phyloP scores from a whole-genome alignment of 2,113 vertebrate genomes.

The Nothoprocta perdicaria region DNA sequence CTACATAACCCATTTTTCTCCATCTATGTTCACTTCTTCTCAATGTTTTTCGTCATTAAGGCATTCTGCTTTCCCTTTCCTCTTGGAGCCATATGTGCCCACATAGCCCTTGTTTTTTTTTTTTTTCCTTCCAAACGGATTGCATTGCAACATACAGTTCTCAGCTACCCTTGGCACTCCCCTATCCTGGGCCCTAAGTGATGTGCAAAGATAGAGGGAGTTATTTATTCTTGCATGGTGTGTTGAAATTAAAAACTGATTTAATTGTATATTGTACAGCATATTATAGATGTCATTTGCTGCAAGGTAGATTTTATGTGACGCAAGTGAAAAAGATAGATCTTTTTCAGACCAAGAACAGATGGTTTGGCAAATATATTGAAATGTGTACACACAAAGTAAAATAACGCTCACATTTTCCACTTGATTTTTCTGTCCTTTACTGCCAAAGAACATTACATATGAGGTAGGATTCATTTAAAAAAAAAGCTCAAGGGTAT shows the following conservation, averaged over 20 bases:
- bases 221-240: not conserved
- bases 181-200: not conserved
- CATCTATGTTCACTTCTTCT: not conserved
- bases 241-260: not conserved
- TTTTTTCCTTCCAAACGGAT: not conserved
- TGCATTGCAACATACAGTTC: not conserved
- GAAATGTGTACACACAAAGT: not conserved
- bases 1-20: not conserved
- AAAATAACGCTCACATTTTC: not conserved
- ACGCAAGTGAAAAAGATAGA: conserved; percentile 3
- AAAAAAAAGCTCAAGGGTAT: fast-evolving
- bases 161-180: not conserved
- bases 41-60: not conserved
- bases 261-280: not conserved
- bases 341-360: conserved; percentile 23
- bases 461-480: not conserved
- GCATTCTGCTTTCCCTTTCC: not conserved
- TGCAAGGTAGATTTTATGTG: not conserved
- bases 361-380: conserved; percentile 27
- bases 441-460: not conserved
- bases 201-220: not conserved
- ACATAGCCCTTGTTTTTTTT: fast-evolving
- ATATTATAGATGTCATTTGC: not conserved
- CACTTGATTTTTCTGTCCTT: not conserved
- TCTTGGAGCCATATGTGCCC: not conserved